Base-by-base conservation (phyloP, 1,140 invertebrate species). In the Colletes latitarsis region DNA sequence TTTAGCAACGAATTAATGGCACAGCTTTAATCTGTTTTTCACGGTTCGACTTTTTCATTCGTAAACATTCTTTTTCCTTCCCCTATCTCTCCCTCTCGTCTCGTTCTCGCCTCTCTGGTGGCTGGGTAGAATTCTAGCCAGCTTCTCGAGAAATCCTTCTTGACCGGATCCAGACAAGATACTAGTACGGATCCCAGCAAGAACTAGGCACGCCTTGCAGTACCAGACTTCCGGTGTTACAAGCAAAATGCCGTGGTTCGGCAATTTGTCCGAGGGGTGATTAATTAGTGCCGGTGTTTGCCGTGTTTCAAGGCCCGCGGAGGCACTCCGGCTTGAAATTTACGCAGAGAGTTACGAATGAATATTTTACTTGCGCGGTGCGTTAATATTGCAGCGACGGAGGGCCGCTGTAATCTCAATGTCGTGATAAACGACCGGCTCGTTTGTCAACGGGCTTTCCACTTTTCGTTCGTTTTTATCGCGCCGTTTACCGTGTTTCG, bases 241-340 rank as follows among this genome's bases (percentile, higher is more conserved):
- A 58, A 69, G 77, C 75, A 83, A 84, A 87, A 80, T 62, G 80
- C 58, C 49, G 21, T 77, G 78, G 73, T 84, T 88, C 67, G 84
- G 82, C 82, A 86, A 90, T 91, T 91, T 90, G 88, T 91, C 88
- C 88, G 85, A 73, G 72, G 30, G 71, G 81, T 89, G 89, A 91
- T 90, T 91, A 91, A 91, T 91, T 89, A 85, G 84, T 72, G 69
- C 70, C 30, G 21, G 75, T 82, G 70, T 72, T 82, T 78, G 60
- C 75, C n/a, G 17, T 43, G 55, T 43, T 53, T 39, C 62, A 17
- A 21, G 63, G 72, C 6, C 3, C 43, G 12, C 8, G 10, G 21
- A 30, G 46, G n/a, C 43, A 53, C 62, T 43, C n/a, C 4, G n/a
- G 14, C 70, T 17, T 58, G 43, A 49, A 80, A 80, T 80, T 75